Conservation (phyloP, 2,113 vertebrate species). For the Cephalopholis sonnerati region DNA sequence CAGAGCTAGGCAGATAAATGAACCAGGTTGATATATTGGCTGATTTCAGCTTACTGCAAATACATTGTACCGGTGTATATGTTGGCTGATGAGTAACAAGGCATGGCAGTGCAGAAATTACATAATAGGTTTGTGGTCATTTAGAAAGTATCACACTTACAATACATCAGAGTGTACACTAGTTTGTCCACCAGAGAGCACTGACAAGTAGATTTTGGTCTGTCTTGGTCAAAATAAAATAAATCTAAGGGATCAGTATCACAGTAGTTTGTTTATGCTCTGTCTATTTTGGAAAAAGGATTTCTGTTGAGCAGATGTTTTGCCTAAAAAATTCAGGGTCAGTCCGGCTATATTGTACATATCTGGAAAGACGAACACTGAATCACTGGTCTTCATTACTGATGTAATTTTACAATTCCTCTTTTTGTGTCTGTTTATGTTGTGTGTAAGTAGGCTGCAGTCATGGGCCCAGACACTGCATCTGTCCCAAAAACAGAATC, state of each 20-base stretch:
- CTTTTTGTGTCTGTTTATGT: not conserved
- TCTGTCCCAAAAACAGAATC: constrained; percentile 65
- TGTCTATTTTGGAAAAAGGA: not conserved
- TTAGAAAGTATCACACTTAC: not conserved
- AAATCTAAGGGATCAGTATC: not conserved
- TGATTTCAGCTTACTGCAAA: not conserved
- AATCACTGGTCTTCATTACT: not conserved
- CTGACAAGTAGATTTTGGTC: not conserved
- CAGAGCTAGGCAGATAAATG: not conserved
- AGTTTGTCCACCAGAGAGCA: not conserved
- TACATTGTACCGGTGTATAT: not conserved
- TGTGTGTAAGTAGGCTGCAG: constrained; percentile 45
- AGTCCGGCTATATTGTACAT: not conserved
- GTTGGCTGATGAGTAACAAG: not conserved
- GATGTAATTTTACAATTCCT: not conserved
- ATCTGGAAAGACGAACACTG: not conserved
- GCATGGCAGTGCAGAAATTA: no score
- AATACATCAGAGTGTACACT: no score
- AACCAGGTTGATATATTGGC: no score
- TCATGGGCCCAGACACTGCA: constrained; percentile 70
- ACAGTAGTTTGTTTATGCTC: not conserved
- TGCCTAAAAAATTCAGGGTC: not conserved
- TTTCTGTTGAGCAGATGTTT: no score
- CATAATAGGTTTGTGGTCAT: not conserved
- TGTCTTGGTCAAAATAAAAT: not conserved